Percentiles rank a stretch among this genome's conserved stretches.
phyloP scores from a whole-genome alignment of 2,113 vertebrate genomes.

The Phasianus colchicus region DNA sequence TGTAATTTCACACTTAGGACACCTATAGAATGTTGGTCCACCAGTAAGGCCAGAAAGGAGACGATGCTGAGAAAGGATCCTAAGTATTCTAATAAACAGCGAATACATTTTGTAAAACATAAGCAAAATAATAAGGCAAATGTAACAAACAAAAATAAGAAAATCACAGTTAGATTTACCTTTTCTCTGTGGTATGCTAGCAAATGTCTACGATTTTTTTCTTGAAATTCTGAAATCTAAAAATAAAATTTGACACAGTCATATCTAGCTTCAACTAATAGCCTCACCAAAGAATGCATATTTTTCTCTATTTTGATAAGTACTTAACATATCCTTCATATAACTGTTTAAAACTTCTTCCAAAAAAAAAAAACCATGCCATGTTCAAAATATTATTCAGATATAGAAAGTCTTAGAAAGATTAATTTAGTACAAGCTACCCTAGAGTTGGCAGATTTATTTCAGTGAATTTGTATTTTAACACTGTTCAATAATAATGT shows the following conservation, averaged over 20 bases:
- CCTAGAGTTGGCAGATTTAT: background rate
- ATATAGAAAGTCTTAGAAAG: background rate
- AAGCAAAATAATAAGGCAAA: background rate
- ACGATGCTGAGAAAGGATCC: background rate
- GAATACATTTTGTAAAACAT: background rate
- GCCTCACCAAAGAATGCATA: background rate
- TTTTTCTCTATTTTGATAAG: background rate
- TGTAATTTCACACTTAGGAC: background rate
- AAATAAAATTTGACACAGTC: conserved; percentile 1
- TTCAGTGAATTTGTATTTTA: conserved; percentile 3
- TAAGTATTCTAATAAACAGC: background rate
- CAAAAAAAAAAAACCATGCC: background rate
- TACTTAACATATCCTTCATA: background rate
- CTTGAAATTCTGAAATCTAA: conserved; percentile 90
- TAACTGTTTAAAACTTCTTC: background rate
- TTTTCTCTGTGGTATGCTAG: conserved; percentile 81
- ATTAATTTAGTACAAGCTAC: background rate
- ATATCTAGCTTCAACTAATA: background rate
- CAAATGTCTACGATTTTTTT: conserved; percentile 86
- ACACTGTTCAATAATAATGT: background rate
- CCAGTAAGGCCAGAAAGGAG: background rate
- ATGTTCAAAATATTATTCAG: background rate
- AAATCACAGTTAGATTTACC: conserved; percentile 68
- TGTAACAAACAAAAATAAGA: background rate
- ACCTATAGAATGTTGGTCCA: background rate